Percentiles rank a stretch among this genome's conserved stretches.
phyloP scores from a whole-genome alignment of 2,797 vertebrate genomes.

The Clangula hyemalis region DNA sequence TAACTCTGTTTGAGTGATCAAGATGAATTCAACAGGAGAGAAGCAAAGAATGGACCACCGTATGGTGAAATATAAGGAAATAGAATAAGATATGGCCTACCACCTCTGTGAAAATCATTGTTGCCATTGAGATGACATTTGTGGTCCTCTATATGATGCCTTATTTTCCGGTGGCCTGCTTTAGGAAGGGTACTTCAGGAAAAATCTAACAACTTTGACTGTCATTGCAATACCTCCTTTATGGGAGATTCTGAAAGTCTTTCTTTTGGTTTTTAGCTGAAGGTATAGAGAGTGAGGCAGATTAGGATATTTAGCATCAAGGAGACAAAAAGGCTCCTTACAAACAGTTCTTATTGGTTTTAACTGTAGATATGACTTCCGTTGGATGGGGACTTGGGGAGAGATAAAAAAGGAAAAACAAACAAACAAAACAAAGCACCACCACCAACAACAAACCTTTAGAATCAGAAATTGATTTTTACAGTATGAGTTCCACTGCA shows the following conservation, averaged over 20 bases:
- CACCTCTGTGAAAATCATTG: not conserved
- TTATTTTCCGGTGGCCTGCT: not conserved
- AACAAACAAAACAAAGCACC: not conserved
- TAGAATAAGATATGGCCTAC: not conserved
- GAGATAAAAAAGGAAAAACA: not conserved
- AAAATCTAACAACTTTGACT: not conserved
- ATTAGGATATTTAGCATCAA: not conserved
- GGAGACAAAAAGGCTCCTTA: not conserved
- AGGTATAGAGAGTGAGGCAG: not conserved
- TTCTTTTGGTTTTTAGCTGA: not conserved
- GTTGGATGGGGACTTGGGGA: too few relatives aligned
- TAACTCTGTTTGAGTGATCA: not conserved
- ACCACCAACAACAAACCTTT: not conserved
- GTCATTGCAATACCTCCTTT: not conserved
- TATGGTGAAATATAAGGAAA: not conserved
- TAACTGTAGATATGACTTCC: not conserved
- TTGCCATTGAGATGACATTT: not conserved
- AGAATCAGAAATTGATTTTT: not conserved
- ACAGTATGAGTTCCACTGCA: not conserved
- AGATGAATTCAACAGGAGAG: not conserved
- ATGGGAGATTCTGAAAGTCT: not conserved
- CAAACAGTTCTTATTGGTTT: not conserved
- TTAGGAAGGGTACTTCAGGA: not conserved
- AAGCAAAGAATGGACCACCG: not conserved
- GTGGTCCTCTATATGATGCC: rapidly evolving